Percentiles rank a stretch among this genome's conserved stretches.
These are phyloP conservation scores for Parnassius apollo DNA, from an alignment of 2,888 invertebrate genomes.

Conservation along the genomic window DNA sequence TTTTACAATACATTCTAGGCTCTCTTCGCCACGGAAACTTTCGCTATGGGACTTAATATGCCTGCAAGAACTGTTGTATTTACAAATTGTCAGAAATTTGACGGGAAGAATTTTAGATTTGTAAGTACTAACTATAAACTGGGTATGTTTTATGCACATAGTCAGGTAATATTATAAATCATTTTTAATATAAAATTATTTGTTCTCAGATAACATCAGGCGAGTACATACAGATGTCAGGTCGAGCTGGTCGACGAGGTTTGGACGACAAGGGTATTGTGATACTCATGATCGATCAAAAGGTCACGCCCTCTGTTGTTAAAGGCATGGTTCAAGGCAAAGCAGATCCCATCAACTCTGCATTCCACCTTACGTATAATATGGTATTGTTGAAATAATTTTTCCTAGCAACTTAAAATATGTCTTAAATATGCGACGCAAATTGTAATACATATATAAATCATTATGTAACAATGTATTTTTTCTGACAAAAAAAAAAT, in stretches of 20 bases:
- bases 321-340: conserved; percentile 92
- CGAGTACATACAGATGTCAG: conserved; percentile 99
- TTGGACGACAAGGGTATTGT: conserved; percentile 98
- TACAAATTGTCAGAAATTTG: conserved; percentile 96
- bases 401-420: conserved; percentile 7
- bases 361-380: conserved; percentile 99
- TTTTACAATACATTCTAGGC: conserved; percentile 74
- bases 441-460: too few species aligned
- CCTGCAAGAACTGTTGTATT: conserved; percentile 99
- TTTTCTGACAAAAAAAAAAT: too few species aligned
- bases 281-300: conserved; percentile 99
- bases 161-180: too few species aligned
- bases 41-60: conserved; percentile 99
- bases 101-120: conserved; percentile 97
- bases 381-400: conserved; percentile 85
- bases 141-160: neutral
- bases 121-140: conserved; percentile 72
- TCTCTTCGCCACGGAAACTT: conserved; percentile 99
- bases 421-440: neutral
- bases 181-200: too few species aligned
- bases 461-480: too few species aligned
- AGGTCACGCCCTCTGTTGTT: conserved; percentile 90
- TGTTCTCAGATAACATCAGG: conserved; percentile 90
- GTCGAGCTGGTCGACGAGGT: conserved; percentile 98
- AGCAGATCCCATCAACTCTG: conserved; percentile 98